phyloP scores from a whole-genome alignment of 2,113 vertebrate species.

The Pionites leucogaster region DNA sequence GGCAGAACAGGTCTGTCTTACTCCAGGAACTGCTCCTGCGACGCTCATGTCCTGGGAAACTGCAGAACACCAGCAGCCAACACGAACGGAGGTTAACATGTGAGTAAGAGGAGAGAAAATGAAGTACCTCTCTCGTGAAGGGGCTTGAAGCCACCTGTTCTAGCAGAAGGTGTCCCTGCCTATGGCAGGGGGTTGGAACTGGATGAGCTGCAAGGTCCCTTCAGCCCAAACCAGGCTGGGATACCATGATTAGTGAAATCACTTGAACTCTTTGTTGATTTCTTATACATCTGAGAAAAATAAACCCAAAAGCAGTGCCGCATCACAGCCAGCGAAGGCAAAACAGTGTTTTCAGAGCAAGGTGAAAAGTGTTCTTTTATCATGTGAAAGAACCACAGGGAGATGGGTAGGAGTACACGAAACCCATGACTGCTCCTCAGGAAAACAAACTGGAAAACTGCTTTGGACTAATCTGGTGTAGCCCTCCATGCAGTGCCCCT shows the following conservation, averaged over 20 bases:
- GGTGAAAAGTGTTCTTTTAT: background rate
- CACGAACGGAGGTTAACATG: accelerated
- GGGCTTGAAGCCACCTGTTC: background rate
- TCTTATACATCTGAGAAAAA: background rate
- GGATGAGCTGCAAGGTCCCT: background rate
- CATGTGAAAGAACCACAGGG: background rate
- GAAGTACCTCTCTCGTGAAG: background rate
- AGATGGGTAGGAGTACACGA: accelerated
- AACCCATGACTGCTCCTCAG: background rate
- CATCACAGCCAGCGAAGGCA: background rate
- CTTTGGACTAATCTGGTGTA: background rate
- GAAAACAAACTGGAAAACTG: background rate
- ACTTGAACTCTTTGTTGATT: background rate
- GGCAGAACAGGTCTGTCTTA: no score
- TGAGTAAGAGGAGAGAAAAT: accelerated
- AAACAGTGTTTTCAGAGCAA: background rate
- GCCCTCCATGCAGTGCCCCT: accelerated
- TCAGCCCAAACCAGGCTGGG: background rate
- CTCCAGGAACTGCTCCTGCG: background rate
- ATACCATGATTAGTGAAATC: background rate
- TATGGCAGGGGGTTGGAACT: background rate
- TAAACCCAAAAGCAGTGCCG: accelerated
- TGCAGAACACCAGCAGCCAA: background rate
- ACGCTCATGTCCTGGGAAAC: background rate
- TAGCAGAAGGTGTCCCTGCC: background rate